Conservation (phyloP, 2,888 invertebrate genomes). For the Hirtodrosophila alboralis region DNA sequence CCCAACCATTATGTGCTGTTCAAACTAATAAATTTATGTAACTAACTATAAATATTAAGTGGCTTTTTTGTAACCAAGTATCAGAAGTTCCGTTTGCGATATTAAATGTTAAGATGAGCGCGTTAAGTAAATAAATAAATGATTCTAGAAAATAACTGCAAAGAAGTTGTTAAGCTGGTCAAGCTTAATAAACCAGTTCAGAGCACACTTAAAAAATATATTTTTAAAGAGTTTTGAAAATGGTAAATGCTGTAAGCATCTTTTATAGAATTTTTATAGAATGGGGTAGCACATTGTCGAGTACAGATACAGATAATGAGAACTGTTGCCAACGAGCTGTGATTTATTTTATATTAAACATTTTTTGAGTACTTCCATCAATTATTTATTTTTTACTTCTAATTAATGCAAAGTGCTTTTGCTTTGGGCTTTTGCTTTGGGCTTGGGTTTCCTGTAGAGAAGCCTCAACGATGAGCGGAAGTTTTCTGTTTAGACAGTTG, state of each 20-base stretch:
- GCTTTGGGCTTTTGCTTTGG: constrained; percentile 17
- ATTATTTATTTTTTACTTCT: constrained; percentile 49
- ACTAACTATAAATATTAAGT: too few species aligned
- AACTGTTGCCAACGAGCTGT: constrained; percentile 27
- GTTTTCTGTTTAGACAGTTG: constrained; percentile 64
- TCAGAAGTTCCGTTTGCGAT: too few species aligned
- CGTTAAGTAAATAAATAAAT: constrained; percentile 1
- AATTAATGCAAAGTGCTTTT: constrained; percentile 62
- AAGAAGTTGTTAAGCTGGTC: constrained; percentile 16
- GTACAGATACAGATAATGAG: constrained; percentile 2
- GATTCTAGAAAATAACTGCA: constrained; percentile 1
- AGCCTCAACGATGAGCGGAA: constrained; percentile 61
- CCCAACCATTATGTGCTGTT: too few species aligned
- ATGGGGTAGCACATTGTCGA: constrained; percentile 49
- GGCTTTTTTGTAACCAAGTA: too few species aligned
- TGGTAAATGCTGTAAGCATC: too few species aligned
- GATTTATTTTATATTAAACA: constrained; percentile 58
- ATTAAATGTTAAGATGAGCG: not conserved
- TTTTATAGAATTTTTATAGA: not conserved
- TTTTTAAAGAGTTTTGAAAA: too few species aligned
- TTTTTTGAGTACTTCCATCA: constrained; percentile 60
- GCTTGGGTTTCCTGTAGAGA: constrained; percentile 66
- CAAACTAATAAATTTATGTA: too few species aligned
- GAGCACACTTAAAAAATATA: too few species aligned
- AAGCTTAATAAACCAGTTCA: constrained; percentile 24